Conservation (phyloP, 2,888 invertebrate genomes). For the Clistopyga incitator region DNA sequence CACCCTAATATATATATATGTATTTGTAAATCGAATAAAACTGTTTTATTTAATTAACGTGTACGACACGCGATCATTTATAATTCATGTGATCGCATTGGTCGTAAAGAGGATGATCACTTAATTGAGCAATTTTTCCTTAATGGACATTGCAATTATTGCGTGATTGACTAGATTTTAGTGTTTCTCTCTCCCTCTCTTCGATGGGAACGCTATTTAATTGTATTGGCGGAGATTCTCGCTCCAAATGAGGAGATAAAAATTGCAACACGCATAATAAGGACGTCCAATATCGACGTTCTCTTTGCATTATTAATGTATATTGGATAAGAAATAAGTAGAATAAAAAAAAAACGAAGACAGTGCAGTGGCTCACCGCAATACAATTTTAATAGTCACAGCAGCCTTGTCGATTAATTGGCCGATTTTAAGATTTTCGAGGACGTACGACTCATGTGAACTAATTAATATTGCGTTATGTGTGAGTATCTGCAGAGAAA, state of each 20-base stretch:
- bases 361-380: background rate
- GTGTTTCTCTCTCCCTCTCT: too few species aligned
- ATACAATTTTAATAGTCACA: background rate
- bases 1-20: background rate
- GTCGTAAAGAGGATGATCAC: background rate
- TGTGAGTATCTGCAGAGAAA: background rate
- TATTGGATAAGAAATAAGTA: background rate
- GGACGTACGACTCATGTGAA: background rate
- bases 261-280: background rate
- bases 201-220: too few species aligned
- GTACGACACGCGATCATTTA: background rate
- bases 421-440: background rate
- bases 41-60: background rate
- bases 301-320: constrained; percentile 15
- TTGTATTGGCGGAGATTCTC: too few species aligned
- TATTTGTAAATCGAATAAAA: background rate
- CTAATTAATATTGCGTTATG: background rate
- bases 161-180: background rate
- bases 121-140: background rate
- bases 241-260: background rate
- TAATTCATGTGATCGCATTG: background rate
- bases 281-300: background rate
- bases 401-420: background rate
- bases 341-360: background rate
- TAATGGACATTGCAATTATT: constrained; percentile 2